Conservation (phyloP, 2,888 invertebrate genomes). For the Tinea semifulvella region DNA sequence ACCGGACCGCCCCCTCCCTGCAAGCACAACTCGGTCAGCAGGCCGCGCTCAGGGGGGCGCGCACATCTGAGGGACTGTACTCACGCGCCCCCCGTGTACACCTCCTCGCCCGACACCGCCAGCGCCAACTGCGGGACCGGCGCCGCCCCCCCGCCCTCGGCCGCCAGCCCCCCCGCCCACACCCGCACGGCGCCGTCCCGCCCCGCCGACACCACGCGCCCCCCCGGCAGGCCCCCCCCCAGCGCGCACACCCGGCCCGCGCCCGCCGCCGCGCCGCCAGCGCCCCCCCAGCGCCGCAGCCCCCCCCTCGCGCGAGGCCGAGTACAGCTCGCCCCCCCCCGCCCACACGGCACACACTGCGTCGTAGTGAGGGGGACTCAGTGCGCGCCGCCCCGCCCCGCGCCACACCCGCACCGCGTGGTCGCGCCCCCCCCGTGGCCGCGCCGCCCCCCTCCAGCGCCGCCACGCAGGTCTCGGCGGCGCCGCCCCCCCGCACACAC, state of each 20-base stretch:
- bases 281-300: conserved; percentile 46
- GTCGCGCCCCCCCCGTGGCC: conserved; percentile 85
- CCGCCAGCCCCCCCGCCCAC: conserved; percentile 70
- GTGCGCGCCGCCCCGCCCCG: conserved; percentile 60
- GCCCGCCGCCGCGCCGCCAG: conserved; percentile 66
- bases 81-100: neutral
- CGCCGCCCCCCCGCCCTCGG: conserved; percentile 72
- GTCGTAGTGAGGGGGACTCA: conserved; percentile 90
- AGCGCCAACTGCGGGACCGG: conserved; percentile 32
- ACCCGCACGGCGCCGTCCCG: conserved; percentile 79
- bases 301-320: conserved; percentile 83
- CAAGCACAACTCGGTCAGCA: no score
- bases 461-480: conserved; percentile 86
- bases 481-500: conserved; percentile 82
- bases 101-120: neutral
- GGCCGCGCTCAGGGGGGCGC: no score
- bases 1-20: conserved; percentile 50
- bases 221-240: conserved; percentile 86
- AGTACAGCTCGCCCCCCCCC: conserved; percentile 62
- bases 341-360: conserved; percentile 71
- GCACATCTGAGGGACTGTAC: no score
- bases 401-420: conserved; percentile 73
- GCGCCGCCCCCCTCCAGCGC: conserved; percentile 62
- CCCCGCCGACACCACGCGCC: conserved; percentile 66
- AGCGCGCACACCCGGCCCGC: conserved; percentile 84